These are phyloP conservation scores for Serripes groenlandicus DNA, from an alignment of 2,888 invertebrate genomes.

Conservation along the genomic window DNA sequence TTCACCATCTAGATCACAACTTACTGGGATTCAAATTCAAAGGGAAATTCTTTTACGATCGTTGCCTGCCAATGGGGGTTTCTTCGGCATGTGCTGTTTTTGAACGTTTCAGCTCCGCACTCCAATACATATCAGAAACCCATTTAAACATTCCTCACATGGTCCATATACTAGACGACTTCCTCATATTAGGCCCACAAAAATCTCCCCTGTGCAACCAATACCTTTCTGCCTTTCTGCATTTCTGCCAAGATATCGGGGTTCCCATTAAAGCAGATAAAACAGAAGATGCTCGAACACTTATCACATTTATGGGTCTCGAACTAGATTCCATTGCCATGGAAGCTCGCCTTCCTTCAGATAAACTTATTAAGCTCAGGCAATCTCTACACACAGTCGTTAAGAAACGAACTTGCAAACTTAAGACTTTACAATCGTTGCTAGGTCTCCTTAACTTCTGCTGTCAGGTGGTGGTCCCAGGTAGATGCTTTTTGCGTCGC, in stretches of 20 bases:
- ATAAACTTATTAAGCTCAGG: constrained; percentile 28
- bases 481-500: constrained; percentile 38
- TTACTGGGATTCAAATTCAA: constrained; percentile 33
- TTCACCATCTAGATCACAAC: constrained; percentile 43
- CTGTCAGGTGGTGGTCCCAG: constrained; percentile 44
- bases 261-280: constrained; percentile 45
- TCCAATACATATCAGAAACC: constrained; percentile 7
- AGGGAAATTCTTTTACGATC: constrained; percentile 38
- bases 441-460: constrained; percentile 55
- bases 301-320: constrained; percentile 42
- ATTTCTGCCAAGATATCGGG: constrained; percentile 16
- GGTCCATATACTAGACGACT: constrained; percentile 46
- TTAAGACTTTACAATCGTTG: constrained; percentile 8
- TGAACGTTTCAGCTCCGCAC: constrained; percentile 29
- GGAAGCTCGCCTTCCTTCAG: constrained; percentile 43
- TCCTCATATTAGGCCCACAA: constrained; percentile 19
- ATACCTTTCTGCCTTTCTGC: constrained; percentile 4
- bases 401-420: constrained; percentile 2
- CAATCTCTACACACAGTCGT: not conserved
- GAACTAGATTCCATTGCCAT: constrained; percentile 46
- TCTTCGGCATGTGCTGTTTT: constrained; percentile 37
- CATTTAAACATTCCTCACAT: constrained; percentile 1
- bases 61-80: constrained; percentile 39
- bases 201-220: not conserved
- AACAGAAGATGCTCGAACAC: constrained; percentile 17